Evolutionary conservation across 2,888 invertebrate genomes (phyloP).

Genomic region (Ypsolopha sequella): DNA sequence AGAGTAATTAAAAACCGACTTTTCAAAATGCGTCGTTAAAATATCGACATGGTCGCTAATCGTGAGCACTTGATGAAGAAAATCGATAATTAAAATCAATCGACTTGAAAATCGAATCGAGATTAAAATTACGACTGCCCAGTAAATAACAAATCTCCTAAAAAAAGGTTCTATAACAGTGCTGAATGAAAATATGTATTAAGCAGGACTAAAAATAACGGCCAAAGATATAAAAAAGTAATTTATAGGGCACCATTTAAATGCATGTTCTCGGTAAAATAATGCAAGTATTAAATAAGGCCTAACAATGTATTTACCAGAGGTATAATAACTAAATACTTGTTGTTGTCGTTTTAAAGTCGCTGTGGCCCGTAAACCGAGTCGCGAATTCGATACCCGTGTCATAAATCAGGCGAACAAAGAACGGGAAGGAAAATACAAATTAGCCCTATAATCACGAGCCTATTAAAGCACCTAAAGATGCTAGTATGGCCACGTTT

Average conservation of each 20-base stretch:
- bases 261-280: no score
- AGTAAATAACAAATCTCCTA: background rate
- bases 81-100: slow-evolving; percentile 63
- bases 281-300: background rate
- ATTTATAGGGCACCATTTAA: no score
- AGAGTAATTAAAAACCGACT: slow-evolving; percentile 49
- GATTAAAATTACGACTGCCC: background rate
- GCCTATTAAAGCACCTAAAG: slow-evolving; percentile 21
- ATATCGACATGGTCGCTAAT: slow-evolving; percentile 60
- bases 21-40: slow-evolving; percentile 45
- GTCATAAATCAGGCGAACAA: slow-evolving; percentile 62
- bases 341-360: background rate
- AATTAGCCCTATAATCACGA: slow-evolving; percentile 61
- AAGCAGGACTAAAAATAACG: no score
- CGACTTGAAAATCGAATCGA: slow-evolving; percentile 62
- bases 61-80: slow-evolving; percentile 62
- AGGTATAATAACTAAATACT: slow-evolving; percentile 29
- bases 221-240: no score
- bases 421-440: slow-evolving; percentile 62
- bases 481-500: slow-evolving; percentile 11
- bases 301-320: slow-evolving; percentile 21
- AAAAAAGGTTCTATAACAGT: background rate
- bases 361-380: background rate
- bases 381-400: slow-evolving; percentile 29
- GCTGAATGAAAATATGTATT: no score